Evolutionary conservation across 1,140 invertebrate species (phyloP).

Genomic region (Holotrichia oblita): DNA sequence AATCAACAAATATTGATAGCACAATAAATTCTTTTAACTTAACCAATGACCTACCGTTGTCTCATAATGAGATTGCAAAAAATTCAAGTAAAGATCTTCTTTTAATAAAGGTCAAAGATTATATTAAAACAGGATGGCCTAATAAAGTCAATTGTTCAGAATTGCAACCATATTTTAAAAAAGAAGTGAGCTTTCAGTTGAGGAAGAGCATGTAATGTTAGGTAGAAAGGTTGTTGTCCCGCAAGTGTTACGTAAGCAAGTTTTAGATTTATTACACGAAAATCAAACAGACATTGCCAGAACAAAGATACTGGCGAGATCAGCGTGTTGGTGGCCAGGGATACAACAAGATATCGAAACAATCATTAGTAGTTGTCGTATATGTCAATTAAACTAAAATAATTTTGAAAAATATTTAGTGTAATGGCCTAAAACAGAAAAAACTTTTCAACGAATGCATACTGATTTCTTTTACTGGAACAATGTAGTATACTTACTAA

Average conservation of each 20-base stretch:
- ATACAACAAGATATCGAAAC: conserved; percentile 48
- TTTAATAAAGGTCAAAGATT: conserved; percentile 30
- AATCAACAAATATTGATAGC: too few relatives aligned
- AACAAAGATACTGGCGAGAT: too few relatives aligned
- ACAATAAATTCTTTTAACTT: too few relatives aligned
- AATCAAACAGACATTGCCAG: conserved; percentile 37
- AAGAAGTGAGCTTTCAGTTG: conserved; percentile 13
- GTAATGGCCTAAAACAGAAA: conserved; percentile 42
- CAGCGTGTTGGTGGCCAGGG: background rate
- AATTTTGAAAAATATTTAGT: too few relatives aligned
- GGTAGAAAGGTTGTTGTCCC: conserved; percentile 17
- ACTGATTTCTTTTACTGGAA: conserved; percentile 45
- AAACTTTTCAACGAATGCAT: conserved; percentile 43
- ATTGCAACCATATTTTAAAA: background rate
- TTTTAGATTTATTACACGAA: conserved; percentile 39
- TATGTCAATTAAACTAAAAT: too few relatives aligned
- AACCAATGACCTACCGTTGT: too few relatives aligned
- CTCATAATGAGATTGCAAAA: conserved; percentile 38
- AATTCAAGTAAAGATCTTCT: background rate
- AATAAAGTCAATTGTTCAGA: conserved; percentile 1
- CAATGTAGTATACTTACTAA: conserved; percentile 42
- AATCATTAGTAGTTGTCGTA: conserved; percentile 44
- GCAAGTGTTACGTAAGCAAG: background rate
- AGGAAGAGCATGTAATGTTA: conserved; percentile 15
- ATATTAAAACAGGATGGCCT: conserved; percentile 35